Percentiles rank a stretch among this genome's conserved stretches.
Conservation (phyloP, 1,140 invertebrate species). For the Maniola jurtina region DNA sequence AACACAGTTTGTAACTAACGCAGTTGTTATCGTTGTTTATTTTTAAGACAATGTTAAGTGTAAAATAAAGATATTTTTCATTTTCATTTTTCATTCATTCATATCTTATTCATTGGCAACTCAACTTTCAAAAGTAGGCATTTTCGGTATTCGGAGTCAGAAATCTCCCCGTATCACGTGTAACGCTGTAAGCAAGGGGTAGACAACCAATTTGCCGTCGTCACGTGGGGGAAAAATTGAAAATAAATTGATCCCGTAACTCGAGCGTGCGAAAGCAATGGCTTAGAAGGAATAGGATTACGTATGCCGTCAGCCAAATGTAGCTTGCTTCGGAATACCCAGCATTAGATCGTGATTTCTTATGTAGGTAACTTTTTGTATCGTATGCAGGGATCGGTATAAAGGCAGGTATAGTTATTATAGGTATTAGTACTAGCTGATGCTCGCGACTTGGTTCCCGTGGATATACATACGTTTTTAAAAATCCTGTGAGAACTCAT, state of each 20-base stretch:
- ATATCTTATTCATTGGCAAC: no score
- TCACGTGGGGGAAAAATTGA: constrained; percentile 66
- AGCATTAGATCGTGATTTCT: neutral
- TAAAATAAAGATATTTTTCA: no score
- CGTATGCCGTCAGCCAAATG: constrained; percentile 29
- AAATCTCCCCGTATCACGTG: constrained; percentile 42
- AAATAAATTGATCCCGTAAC: constrained; percentile 66
- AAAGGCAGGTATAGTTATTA: no score
- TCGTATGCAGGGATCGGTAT: constrained; percentile 10
- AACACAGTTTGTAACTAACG: no score
- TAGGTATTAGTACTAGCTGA: no score
- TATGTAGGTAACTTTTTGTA: constrained; percentile 11
- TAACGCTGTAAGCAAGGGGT: constrained; percentile 38
- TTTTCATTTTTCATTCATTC: no score
- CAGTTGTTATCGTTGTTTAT: no score
- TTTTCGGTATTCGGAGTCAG: constrained; percentile 39
- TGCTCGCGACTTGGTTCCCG: no score
- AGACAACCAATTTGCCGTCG: constrained; percentile 63
- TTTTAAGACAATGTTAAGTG: no score
- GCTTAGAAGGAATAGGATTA: constrained; percentile 52
- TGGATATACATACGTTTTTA: no score
- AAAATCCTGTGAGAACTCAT: no score
- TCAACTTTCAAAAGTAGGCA: neutral
- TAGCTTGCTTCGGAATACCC: constrained; percentile 13
- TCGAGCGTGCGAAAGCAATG: constrained; percentile 58